Evolutionary conservation across 2,888 invertebrate genomes (phyloP).

Genomic region (Nipponacmea schrenckii): DNA sequence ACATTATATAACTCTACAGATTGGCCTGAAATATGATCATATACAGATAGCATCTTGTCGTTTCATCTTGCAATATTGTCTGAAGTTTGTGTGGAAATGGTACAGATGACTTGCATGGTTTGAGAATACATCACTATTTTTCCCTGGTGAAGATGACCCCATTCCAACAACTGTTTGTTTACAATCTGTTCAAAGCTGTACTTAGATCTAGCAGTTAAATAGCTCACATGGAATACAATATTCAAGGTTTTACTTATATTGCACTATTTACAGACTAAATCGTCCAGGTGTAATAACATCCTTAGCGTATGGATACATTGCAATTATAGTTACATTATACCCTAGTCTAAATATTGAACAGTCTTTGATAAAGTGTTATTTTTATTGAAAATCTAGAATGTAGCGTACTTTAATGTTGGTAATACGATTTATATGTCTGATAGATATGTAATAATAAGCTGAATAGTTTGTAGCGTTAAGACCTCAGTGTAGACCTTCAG

Average conservation of each 20-base stretch:
- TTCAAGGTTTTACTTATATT: not conserved
- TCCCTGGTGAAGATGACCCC: not conserved
- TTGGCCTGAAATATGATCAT: not conserved
- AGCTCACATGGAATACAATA: not conserved
- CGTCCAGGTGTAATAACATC: not conserved
- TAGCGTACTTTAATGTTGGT: not conserved
- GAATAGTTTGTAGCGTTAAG: too few relatives aligned
- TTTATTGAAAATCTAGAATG: slow-evolving; percentile 4
- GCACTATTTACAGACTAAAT: slow-evolving; percentile 3
- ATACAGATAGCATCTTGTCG: not conserved
- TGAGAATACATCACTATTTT: not conserved
- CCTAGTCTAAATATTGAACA: not conserved
- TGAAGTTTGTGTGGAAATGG: not conserved
- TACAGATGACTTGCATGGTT: not conserved
- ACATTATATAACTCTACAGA: too few relatives aligned
- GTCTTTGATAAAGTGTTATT: not conserved
- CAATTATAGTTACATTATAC: slow-evolving; percentile 1
- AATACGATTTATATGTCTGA: not conserved
- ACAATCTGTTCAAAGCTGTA: not conserved
- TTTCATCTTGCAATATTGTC: not conserved
- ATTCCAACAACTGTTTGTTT: not conserved
- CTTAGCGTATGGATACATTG: slow-evolving; percentile 4
- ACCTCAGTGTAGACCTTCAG: too few relatives aligned
- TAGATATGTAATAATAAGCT: not conserved
- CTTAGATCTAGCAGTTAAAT: slow-evolving; percentile 2